These are phyloP conservation scores for Drosophila lowei DNA, from an alignment of 1,140 invertebrate genomes.

Conservation along the genomic window DNA sequence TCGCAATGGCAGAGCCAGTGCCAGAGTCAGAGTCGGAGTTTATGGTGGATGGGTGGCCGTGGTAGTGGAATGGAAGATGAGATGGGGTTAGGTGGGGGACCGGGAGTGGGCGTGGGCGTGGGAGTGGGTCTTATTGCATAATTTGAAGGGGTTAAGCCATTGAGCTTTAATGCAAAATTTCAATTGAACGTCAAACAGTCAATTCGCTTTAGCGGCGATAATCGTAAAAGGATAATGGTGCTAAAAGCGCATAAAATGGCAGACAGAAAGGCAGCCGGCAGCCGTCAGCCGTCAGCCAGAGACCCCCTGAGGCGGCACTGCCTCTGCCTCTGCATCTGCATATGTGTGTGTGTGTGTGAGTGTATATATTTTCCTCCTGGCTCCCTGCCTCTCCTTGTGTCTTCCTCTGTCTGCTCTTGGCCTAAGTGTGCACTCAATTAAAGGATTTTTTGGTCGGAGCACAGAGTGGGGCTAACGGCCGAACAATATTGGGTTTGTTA, in stretches of 20 bases:
- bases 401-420: slow-evolving; percentile 32
- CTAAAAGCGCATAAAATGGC: slow-evolving; percentile 80
- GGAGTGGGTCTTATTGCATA: slow-evolving; percentile 64
- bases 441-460: slow-evolving; percentile 60
- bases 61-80: neutral
- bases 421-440: slow-evolving; percentile 80
- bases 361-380: slow-evolving; percentile 3
- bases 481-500: slow-evolving; percentile 46
- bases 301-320: slow-evolving; percentile 15
- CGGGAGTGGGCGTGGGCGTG: neutral
- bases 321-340: neutral
- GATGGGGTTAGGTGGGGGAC: neutral
- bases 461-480: slow-evolving; percentile 41
- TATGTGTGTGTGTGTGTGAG: neutral
- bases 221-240: slow-evolving; percentile 81
- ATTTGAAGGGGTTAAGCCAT: slow-evolving; percentile 81
- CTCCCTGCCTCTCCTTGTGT: neutral
- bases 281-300: slow-evolving; percentile 2
- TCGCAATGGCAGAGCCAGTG: slow-evolving; percentile 10
- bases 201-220: slow-evolving; percentile 80
- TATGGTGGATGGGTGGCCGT: slow-evolving; percentile 18
- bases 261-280: slow-evolving; percentile 18
- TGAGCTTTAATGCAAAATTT: slow-evolving; percentile 82
- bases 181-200: slow-evolving; percentile 82
- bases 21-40: neutral